phyloP scores from a whole-genome alignment of 2,113 vertebrate genomes.

The Vulpes vulpes region DNA sequence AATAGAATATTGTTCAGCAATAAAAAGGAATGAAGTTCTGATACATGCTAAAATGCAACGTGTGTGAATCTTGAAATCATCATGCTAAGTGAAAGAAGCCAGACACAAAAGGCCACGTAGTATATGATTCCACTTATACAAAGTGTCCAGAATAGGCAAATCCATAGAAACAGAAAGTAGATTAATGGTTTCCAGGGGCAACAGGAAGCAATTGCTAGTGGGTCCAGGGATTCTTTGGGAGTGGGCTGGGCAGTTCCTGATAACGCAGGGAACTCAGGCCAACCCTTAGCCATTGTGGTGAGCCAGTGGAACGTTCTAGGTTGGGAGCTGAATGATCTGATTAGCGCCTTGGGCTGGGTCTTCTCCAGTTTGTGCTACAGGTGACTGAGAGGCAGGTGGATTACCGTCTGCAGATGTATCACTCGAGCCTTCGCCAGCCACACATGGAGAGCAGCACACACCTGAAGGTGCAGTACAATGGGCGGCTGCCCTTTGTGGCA shows the following conservation, averaged over 20 bases:
- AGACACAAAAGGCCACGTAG: not conserved
- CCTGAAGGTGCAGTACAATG: slow-evolving; percentile 90
- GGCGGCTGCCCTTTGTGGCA: slow-evolving; percentile 87
- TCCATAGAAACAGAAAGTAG: not conserved
- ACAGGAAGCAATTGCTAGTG: not conserved
- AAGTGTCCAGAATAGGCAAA: not conserved
- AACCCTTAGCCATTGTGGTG: not conserved
- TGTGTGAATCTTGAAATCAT: not conserved
- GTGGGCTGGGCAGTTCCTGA: not conserved
- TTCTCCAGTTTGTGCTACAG: slow-evolving; percentile 89
- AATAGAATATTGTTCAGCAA: not conserved
- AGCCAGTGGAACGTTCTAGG: not conserved
- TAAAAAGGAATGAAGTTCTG: not conserved
- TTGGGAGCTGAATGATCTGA: not conserved
- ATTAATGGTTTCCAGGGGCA: not conserved
- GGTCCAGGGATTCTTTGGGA: not conserved
- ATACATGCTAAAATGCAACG: not conserved
- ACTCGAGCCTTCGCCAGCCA: slow-evolving; percentile 82
- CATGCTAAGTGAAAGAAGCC: not conserved
- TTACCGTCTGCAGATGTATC: slow-evolving; percentile 89
- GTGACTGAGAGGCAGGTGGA: slow-evolving; percentile 90
- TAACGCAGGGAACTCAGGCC: not conserved
- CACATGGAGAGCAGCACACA: slow-evolving; percentile 90
- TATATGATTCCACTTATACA: not conserved
- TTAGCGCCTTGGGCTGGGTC: not conserved